Percentiles rank a stretch among this genome's conserved stretches.
phyloP scores from a whole-genome alignment of 2,888 invertebrate species.

The Idaea straminata region DNA sequence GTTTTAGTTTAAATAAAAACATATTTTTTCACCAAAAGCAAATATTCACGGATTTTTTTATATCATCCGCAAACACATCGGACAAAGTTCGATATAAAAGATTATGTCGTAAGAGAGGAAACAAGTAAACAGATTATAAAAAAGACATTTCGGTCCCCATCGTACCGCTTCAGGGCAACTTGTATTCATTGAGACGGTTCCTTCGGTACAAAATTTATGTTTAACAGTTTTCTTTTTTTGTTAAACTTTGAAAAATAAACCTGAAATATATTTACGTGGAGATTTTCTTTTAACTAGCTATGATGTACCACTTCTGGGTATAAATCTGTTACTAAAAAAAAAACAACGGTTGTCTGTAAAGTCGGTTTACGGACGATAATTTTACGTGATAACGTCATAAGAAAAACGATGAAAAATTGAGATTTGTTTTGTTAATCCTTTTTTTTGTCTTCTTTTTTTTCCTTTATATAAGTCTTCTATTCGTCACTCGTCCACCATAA shows the following conservation, averaged over 20 bases:
- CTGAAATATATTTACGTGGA: constrained; percentile 10
- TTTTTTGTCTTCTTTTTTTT: too few relatives aligned
- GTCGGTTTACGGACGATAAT: too few relatives aligned
- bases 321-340: too few relatives aligned
- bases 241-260: background rate
- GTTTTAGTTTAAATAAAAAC: too few relatives aligned
- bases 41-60: constrained; percentile 8
- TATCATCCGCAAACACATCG: constrained; percentile 51
- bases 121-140: constrained; percentile 76
- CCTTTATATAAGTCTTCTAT: too few relatives aligned
- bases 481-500: too few relatives aligned
- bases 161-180: constrained; percentile 48
- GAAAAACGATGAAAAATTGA: too few relatives aligned
- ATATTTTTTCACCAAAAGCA: background rate
- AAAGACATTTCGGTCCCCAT: constrained; percentile 58
- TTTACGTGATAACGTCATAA: too few relatives aligned
- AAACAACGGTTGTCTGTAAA: too few relatives aligned
- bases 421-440: too few relatives aligned
- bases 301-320: background rate
- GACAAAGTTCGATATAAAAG: constrained; percentile 58
- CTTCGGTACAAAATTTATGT: constrained; percentile 20
- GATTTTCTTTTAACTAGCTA: background rate
- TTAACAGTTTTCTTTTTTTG: constrained; percentile 15
- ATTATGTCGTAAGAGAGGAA: constrained; percentile 64
- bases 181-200: constrained; percentile 40